Conservation (phyloP, 2,888 invertebrate species). For the Melanargia galathea region DNA sequence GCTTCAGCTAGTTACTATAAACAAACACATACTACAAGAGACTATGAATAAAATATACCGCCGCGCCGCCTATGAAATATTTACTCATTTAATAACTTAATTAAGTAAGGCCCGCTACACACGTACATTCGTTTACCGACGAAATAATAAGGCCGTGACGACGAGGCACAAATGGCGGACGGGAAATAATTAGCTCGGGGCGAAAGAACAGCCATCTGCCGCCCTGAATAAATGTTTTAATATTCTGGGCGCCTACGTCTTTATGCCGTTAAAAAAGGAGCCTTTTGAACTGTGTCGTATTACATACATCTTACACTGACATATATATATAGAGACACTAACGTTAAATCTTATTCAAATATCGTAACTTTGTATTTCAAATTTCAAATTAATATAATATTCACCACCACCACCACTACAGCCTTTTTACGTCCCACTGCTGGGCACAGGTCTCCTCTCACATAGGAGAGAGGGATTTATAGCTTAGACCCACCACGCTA, state of each 20-base stretch:
- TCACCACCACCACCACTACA: too few species aligned
- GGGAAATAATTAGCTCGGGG: slow-evolving; percentile 61
- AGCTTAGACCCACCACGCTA: too few species aligned
- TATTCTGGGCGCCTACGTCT: slow-evolving; percentile 12
- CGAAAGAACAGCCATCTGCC: slow-evolving; percentile 33
- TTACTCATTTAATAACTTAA: slow-evolving; percentile 27
- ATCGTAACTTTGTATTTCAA: too few species aligned
- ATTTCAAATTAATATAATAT: too few species aligned
- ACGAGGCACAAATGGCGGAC: slow-evolving; percentile 55
- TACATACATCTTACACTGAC: too few species aligned
- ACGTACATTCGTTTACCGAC: slow-evolving; percentile 30
- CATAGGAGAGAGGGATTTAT: too few species aligned
- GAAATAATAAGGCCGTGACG: slow-evolving; percentile 40
- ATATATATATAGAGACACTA: too few species aligned
- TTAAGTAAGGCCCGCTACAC: slow-evolving; percentile 26
- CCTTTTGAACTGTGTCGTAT: background rate
- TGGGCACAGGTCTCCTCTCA: too few species aligned
- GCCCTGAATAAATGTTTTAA: slow-evolving; percentile 25
- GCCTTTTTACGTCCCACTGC: too few species aligned
- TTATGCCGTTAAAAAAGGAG: background rate
- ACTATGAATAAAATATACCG: background rate
- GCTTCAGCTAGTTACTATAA: too few species aligned
- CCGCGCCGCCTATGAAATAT: background rate
- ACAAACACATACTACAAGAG: too few species aligned
- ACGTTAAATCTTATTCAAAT: too few species aligned